phyloP scores from a whole-genome alignment of 2,888 invertebrate species.

The Drosophila stalkeri region DNA sequence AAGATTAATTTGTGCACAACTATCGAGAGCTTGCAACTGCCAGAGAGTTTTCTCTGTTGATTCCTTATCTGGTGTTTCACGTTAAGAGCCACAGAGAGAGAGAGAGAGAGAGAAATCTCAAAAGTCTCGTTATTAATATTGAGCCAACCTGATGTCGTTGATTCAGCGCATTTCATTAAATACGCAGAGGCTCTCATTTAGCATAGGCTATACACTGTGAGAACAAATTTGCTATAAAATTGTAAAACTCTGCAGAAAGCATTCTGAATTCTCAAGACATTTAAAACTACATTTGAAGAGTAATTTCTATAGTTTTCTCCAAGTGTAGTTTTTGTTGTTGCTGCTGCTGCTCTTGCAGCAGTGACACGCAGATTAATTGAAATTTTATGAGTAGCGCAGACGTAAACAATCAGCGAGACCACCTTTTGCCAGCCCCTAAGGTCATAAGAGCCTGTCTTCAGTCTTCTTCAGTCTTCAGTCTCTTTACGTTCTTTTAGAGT shows the following conservation, averaged over 20 bases:
- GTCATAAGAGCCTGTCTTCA: slow-evolving; percentile 67
- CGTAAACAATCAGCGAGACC: slow-evolving; percentile 82
- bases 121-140: slow-evolving; percentile 63
- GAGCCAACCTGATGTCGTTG: slow-evolving; percentile 44
- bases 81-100: slow-evolving; percentile 25
- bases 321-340: slow-evolving; percentile 5
- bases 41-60: slow-evolving; percentile 36
- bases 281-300: not conserved
- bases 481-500: slow-evolving; percentile 16
- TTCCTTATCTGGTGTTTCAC: slow-evolving; percentile 59
- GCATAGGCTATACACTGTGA: slow-evolving; percentile 20
- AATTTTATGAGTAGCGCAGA: slow-evolving; percentile 81
- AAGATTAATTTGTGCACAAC: slow-evolving; percentile 79
- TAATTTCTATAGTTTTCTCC: not conserved
- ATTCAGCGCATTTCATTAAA: slow-evolving; percentile 68
- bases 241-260: not conserved
- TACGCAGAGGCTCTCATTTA: slow-evolving; percentile 36
- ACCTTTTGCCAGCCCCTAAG: slow-evolving; percentile 80
- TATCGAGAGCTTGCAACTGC: slow-evolving; percentile 44
- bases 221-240: not conserved
- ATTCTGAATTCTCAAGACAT: not conserved
- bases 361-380: slow-evolving; percentile 80
- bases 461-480: slow-evolving; percentile 31
- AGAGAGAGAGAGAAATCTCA: slow-evolving; percentile 45
- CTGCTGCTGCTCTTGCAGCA: slow-evolving; percentile 34